These are phyloP conservation scores for Tipula confusa DNA, from an alignment of 2,888 invertebrate species.

Conservation along the genomic window DNA sequence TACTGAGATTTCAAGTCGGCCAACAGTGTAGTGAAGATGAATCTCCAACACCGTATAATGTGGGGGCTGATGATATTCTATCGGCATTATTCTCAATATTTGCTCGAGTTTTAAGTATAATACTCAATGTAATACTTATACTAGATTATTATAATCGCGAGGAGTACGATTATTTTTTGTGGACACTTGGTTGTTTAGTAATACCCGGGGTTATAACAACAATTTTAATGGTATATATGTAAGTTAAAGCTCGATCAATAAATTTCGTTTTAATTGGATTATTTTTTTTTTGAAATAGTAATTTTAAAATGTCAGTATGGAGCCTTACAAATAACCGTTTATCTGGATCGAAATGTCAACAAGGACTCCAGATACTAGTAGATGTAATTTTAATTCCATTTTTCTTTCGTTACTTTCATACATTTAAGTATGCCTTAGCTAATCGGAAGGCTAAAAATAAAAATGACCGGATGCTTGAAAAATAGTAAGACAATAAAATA, in stretches of 20 bases:
- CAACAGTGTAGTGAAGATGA: neutral
- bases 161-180: slow-evolving; percentile 41
- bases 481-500: slow-evolving; percentile 36
- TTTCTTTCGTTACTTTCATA: slow-evolving; percentile 39
- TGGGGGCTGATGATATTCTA: slow-evolving; percentile 37
- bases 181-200: slow-evolving; percentile 42
- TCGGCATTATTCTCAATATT: slow-evolving; percentile 41
- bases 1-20: neutral
- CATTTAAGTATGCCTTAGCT: slow-evolving; percentile 40
- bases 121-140: slow-evolving; percentile 41
- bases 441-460: slow-evolving; percentile 40
- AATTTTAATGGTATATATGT: slow-evolving; percentile 43
- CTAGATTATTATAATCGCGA: slow-evolving; percentile 40
- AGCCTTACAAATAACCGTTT: neutral
- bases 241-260: slow-evolving; percentile 34
- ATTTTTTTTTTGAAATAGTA: neutral
- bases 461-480: slow-evolving; percentile 39
- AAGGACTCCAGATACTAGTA: neutral
- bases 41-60: neutral
- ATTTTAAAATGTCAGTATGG: neutral
- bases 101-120: slow-evolving; percentile 40
- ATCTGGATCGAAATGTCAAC: neutral
- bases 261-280: no score
- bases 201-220: slow-evolving; percentile 42
- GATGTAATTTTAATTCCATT: neutral